These are phyloP conservation scores for Varecia variegata DNA, from an alignment of 2,797 vertebrate genomes.

Conservation along the genomic window DNA sequence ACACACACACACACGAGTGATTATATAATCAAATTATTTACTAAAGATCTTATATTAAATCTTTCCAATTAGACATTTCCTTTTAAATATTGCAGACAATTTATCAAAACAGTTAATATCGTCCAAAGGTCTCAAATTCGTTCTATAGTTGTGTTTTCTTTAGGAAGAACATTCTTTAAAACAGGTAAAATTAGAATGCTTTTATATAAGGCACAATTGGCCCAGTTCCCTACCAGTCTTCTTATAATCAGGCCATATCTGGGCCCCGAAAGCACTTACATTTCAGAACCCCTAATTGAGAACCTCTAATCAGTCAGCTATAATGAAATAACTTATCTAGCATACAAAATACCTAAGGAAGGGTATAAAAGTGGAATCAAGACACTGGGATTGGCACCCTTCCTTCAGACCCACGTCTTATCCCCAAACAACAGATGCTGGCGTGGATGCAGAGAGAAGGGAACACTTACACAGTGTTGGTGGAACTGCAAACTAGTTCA, in stretches of 20 bases:
- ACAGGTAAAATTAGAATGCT: not conserved
- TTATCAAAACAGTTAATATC: not conserved
- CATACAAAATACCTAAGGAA: not conserved
- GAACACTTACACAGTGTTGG: too few relatives aligned
- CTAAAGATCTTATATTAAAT: not conserved
- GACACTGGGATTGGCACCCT: too few relatives aligned
- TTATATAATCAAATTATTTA: slow-evolving; percentile 14
- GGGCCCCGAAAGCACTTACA: not conserved
- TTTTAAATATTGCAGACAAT: not conserved
- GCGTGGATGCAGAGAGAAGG: too few relatives aligned
- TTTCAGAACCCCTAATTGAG: not conserved
- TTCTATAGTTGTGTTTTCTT: not conserved
- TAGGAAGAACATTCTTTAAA: not conserved
- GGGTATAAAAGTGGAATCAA: not conserved
- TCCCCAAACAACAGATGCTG: too few relatives aligned
- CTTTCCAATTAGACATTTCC: slow-evolving; percentile 7
- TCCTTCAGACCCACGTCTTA: too few relatives aligned
- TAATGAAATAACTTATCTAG: not conserved
- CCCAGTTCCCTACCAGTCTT: not conserved
- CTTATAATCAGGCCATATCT: not conserved
- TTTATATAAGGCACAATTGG: not conserved
- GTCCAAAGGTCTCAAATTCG: not conserved
- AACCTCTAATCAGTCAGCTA: not conserved
- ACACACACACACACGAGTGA: not conserved
- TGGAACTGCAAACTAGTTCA: too few relatives aligned